A percentile compares a stretch with the other conserved stretches of the same genome.
Conservation (phyloP, 2,797 vertebrate species). For the Darevskia mixta region DNA sequence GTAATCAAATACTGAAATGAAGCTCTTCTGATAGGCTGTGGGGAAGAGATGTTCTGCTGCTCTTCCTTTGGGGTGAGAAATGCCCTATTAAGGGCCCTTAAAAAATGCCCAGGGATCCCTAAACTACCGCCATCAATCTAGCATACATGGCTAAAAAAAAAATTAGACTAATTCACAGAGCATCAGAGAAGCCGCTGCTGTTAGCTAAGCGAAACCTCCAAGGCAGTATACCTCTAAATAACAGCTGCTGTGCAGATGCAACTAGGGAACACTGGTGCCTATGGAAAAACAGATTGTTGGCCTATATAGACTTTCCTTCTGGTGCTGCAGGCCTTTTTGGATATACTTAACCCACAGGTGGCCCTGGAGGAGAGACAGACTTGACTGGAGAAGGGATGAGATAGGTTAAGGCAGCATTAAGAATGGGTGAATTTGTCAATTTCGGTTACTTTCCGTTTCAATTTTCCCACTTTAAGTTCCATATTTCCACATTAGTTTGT, state of each 20-base stretch:
- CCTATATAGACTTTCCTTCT: not conserved
- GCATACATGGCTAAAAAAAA: not conserved
- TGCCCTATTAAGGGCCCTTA: not conserved
- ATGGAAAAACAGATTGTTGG: not conserved
- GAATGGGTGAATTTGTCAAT: no score
- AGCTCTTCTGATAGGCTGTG: not conserved
- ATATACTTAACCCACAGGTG: not conserved
- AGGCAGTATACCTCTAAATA: not conserved
- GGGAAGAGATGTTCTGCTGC: no score
- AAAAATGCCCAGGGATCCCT: not conserved
- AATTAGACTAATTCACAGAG: not conserved
- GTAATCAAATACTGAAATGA: not conserved
- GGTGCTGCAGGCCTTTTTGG: not conserved
- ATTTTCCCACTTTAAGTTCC: no score
- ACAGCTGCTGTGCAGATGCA: not conserved
- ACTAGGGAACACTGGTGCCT: not conserved
- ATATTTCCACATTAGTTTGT: no score
- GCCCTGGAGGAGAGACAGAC: not conserved
- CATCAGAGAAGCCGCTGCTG: not conserved
- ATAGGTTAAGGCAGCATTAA: no score
- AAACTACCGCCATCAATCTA: not conserved
- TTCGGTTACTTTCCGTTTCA: no score
- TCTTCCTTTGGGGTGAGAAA: not conserved
- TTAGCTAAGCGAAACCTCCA: not conserved
- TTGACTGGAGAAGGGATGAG: not conserved